Evolutionary conservation across 2,888 invertebrate species (phyloP), one percentile per base, ranked within the genome.

Genomic region (Acheta domesticus): DNA sequence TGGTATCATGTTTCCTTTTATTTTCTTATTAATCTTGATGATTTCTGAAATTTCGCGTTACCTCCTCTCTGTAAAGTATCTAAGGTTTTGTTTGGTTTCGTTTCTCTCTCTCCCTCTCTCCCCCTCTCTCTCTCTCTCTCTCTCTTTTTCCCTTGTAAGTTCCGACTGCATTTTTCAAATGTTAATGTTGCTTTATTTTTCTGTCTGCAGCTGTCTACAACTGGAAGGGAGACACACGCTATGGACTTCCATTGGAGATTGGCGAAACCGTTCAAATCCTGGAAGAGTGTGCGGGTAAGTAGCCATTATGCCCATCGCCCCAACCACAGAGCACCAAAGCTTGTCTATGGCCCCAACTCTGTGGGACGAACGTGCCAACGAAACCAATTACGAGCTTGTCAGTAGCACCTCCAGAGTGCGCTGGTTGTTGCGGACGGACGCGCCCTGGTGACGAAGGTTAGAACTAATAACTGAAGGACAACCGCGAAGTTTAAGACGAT

Each of bases 241-340:
- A 92, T 84, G 95, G 95, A 62, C 88, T 96, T 82, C 92, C 94
- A 8, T 88, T 98, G 83, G 95, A 96, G 87, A 96, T 97, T 84
- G 97, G 97, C 80, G 97, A 97, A 86, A 94, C 95, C 11, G 93
- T 97, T 4, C 96, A 97, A 86, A 95, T 97, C 84, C 88, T 96
- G 83, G 96, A 97, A 89, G 96, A 97, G 89, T 95, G 93, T 88
- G 90, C 90, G 87, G 94, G 94, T 93, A 87, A 87, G 83, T 83
- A 23, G 3, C 20, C 49, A 36, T 36, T 8, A 36, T 0, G 36
- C 5, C 36, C 8, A 36, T 36, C 8, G 16, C 20, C 73, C 48
- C 75, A 19, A 77, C 8, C 19, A 8, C 14, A 2, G 12, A n/a
- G n/a, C n/a, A n/a, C n/a, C n/a, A n/a, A n/a, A n/a, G n/a, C n/a